A percentile compares a stretch with the other conserved stretches of the same genome.
phyloP scores from a whole-genome alignment of 1,140 invertebrate genomes.

The Diploscapter pachys region DNA sequence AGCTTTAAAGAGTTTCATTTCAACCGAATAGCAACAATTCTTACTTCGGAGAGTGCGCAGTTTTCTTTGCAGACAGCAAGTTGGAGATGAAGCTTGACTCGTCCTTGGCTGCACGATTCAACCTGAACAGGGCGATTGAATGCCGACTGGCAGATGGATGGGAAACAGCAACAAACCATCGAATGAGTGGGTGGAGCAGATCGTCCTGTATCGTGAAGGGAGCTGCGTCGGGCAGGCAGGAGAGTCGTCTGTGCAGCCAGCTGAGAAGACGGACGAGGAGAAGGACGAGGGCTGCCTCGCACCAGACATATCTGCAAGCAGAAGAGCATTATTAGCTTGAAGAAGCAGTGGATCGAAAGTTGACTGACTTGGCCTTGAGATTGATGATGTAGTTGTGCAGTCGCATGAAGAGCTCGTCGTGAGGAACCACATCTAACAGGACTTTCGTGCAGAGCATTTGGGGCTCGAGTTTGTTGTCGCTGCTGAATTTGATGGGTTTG shows the following conservation, averaged over 20 bases:
- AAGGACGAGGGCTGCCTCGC: constrained; percentile 11
- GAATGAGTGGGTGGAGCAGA: constrained; percentile 3
- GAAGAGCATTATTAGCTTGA: neutral
- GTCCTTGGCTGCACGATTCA: constrained; percentile 20
- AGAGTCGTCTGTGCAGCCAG: constrained; percentile 1
- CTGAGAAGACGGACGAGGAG: constrained; percentile 10
- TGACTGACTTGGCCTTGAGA: constrained; percentile 27
- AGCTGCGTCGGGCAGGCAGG: constrained; percentile 5
- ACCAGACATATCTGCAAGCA: constrained; percentile 14
- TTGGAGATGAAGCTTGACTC: constrained; percentile 21
- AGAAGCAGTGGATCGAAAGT: neutral
- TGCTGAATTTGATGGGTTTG: constrained; percentile 5
- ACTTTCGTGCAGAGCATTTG: constrained; percentile 13
- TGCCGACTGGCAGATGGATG: no score
- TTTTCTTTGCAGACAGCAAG: constrained; percentile 23
- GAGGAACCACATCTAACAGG: constrained; percentile 21
- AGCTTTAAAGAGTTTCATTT: neutral
- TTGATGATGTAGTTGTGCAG: constrained; percentile 21
- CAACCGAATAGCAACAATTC: neutral
- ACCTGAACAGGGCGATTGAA: no score
- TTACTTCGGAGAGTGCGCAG: constrained; percentile 19
- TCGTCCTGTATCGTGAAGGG: constrained; percentile 6
- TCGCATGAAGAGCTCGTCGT: constrained; percentile 18
- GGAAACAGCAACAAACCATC: neutral
- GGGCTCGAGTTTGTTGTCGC: constrained; percentile 20